phyloP scores from a whole-genome alignment of 35 echinoderm and acorn worm species.

The Chiridota heheva region DNA sequence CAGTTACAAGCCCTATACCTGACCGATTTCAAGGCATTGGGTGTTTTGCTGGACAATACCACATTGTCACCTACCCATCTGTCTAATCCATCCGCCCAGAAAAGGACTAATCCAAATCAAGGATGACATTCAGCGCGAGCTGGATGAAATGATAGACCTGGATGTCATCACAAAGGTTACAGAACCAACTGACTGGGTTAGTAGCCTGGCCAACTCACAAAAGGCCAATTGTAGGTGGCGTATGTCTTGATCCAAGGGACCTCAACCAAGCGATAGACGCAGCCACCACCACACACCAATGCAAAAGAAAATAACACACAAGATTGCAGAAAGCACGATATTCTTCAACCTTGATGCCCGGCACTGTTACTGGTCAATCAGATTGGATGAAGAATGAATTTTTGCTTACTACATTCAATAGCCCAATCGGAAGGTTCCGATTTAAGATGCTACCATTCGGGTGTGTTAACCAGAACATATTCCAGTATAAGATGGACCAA shows the following conservation, averaged over 20 bases:
- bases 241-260: slow-evolving; percentile 58
- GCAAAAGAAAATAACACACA: slow-evolving; percentile 44
- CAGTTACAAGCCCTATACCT: too few relatives aligned
- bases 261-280: slow-evolving; percentile 51
- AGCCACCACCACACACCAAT: too few relatives aligned
- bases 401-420: slow-evolving; percentile 24
- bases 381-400: slow-evolving; percentile 23
- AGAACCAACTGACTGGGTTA: too few relatives aligned
- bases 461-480: slow-evolving; percentile 22
- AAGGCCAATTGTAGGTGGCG: slow-evolving; percentile 11
- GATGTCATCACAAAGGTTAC: slow-evolving; percentile 54
- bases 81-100: background rate
- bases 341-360: slow-evolving; percentile 49
- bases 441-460: slow-evolving; percentile 40
- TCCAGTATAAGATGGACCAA: slow-evolving; percentile 46
- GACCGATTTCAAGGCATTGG: slow-evolving; percentile 26
- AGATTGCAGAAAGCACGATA: background rate
- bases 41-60: slow-evolving; percentile 1
- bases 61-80: background rate
- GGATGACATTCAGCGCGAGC: slow-evolving; percentile 46
- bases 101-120: slow-evolving; percentile 45
- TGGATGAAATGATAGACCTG: slow-evolving; percentile 43
- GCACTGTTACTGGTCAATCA: slow-evolving; percentile 25
- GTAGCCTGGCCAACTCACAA: slow-evolving; percentile 24
- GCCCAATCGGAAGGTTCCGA: slow-evolving; percentile 21